A percentile compares a stretch with the other conserved stretches of the same genome.
Evolutionary conservation across 2,888 invertebrate species (phyloP).

Genomic region (Ectemnius lituratus): DNA sequence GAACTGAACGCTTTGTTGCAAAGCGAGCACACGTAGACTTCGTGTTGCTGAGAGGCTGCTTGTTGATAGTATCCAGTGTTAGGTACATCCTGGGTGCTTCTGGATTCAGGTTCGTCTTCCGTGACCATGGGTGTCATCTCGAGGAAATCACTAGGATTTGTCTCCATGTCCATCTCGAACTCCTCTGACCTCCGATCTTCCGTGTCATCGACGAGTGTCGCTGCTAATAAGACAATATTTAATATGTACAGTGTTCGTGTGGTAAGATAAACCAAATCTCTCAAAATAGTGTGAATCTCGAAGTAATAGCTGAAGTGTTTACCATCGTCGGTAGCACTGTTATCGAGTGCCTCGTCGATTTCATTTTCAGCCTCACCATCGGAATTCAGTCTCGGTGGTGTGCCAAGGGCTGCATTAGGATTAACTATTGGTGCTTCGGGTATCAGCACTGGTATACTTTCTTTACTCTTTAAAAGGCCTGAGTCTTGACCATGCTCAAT

Average conservation of each 20-base stretch:
- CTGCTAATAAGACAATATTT: conserved; percentile 16
- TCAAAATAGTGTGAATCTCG: too few relatives aligned
- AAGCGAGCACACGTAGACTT: conserved; percentile 76
- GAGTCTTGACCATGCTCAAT: conserved; percentile 21
- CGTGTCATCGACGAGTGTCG: conserved; percentile 46
- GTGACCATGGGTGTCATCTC: conserved; percentile 73
- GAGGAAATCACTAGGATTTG: conserved; percentile 75
- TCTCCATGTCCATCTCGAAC: conserved; percentile 77
- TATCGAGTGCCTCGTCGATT: conserved; percentile 70
- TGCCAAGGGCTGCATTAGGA: conserved; percentile 76
- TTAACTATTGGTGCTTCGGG: conserved; percentile 76
- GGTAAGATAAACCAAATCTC: neutral
- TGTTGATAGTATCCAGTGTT: conserved; percentile 23
- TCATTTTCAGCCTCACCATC: conserved; percentile 74
- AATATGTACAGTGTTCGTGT: neutral
- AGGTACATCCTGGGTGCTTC: conserved; percentile 22
- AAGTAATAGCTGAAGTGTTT: conserved; percentile 10
- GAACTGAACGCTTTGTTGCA: conserved; percentile 78
- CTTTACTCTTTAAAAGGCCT: conserved; percentile 65
- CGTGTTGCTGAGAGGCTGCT: conserved; percentile 72
- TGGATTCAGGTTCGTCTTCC: conserved; percentile 45
- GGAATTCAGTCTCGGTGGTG: conserved; percentile 75
- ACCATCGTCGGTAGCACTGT: conserved; percentile 73
- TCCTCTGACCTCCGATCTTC: conserved; percentile 75
- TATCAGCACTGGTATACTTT: conserved; percentile 74